These are phyloP conservation scores for Diplodus sargus DNA, from an alignment of 2,797 vertebrate species.

Conservation along the genomic window DNA sequence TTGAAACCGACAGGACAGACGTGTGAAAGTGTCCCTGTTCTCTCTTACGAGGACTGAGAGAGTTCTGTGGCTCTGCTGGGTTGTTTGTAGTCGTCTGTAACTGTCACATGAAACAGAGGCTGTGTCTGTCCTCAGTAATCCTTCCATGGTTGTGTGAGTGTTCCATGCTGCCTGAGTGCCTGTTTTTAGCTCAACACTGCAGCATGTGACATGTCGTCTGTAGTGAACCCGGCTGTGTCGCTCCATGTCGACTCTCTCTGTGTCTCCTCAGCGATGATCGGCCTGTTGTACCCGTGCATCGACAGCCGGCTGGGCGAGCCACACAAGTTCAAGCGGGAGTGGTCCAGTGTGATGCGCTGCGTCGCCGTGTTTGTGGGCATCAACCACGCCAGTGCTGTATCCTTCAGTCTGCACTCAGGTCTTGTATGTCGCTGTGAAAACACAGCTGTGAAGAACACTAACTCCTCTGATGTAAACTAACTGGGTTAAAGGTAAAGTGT, in stretches of 20 bases:
- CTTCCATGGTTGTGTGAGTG: background rate
- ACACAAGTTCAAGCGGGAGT: slow-evolving; percentile 97
- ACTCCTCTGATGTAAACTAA: background rate
- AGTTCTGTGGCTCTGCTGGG: background rate
- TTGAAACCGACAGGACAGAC: background rate
- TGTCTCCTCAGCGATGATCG: slow-evolving; percentile 87
- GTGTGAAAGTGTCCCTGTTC: no score
- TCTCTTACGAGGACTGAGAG: background rate
- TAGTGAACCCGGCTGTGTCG: background rate
- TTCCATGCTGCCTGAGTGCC: background rate
- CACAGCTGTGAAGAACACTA: background rate
- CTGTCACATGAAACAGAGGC: background rate
- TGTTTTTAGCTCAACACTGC: slow-evolving; percentile 30
- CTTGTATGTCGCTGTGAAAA: background rate
- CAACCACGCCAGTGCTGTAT: slow-evolving; percentile 98
- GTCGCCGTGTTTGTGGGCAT: slow-evolving; percentile 98
- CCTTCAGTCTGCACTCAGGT: slow-evolving; percentile 73
- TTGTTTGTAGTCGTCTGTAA: background rate
- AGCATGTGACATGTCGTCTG: slow-evolving; percentile 26
- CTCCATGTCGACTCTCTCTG: background rate
- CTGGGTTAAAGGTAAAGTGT: background rate
- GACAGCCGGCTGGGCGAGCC: slow-evolving; percentile 93
- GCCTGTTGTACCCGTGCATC: slow-evolving; percentile 96
- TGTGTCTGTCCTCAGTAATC: background rate
- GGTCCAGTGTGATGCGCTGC: slow-evolving; percentile 98